Evolutionary conservation across 2,888 invertebrate genomes (phyloP), one percentile per base, ranked within the genome.

Genomic region (Kryphioiulus occultus): DNA sequence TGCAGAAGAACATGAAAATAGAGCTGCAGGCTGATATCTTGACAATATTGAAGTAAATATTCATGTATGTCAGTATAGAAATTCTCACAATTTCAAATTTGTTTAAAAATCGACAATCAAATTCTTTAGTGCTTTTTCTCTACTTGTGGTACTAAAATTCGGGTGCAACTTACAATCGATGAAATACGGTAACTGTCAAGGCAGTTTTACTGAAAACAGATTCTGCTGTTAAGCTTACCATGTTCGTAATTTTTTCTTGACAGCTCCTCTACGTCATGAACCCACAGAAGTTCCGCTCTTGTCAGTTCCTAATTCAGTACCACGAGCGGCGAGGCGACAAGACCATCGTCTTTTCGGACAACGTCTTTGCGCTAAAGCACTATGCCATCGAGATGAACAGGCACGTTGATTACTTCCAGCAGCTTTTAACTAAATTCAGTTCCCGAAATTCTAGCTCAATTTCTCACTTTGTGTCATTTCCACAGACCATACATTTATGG

Each of bases 301-400:
- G 98, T 90, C 99, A 99, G 92, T 99, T 96, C 93, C 94, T 99
- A 1, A 97, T 99, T 87, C 95, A 95, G 88, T 96, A 95, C 91
- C 97, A 98, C 92, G 99, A 99, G 92, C 93, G 96, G 88, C 94
- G 99, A 89, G 98, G 98, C 42, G 99, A 99, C 92, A 99, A 99
- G 93, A 98, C 99, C 0, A 99, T 99, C 89, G 99, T 99, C 0
- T 99, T 99, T 93, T 99, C 99, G 0, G 99, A 99, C 92, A 99
- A 99, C 92, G 99, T 99, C 10, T 99, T 98, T 93, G 99, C 99
- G 0, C 92, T 99, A 68, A 97, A 98, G 90, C 98, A 98, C 92
- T 99, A 99, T 92, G 99, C 99, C 3, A 96, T 97, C 88, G 97
- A 96, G 92, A 96, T 99, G 96, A 97, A 97, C 92, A 99, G 98